These are phyloP conservation scores for Argynnis bischoffii DNA, from an alignment of 2,888 invertebrate genomes.

Conservation along the genomic window DNA sequence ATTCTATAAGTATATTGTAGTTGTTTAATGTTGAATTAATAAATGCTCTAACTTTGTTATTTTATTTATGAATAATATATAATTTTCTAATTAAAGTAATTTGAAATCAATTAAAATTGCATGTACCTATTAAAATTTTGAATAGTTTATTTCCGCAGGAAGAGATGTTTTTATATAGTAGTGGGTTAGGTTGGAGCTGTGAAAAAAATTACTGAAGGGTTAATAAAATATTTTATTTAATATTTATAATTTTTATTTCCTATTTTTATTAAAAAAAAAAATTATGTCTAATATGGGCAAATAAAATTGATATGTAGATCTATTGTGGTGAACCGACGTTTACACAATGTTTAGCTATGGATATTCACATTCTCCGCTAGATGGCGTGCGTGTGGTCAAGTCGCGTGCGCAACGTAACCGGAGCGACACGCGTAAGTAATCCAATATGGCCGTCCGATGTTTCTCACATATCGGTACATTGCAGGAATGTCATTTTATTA, in stretches of 20 bases:
- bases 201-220: no score
- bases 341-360: constrained; percentile 50
- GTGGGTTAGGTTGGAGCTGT: no score
- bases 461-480: constrained; percentile 72
- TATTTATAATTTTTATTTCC: background rate
- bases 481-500: constrained; percentile 80
- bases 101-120: no score
- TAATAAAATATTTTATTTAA: no score
- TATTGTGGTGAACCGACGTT: constrained; percentile 37
- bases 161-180: no score
- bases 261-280: background rate
- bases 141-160: no score
- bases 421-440: constrained; percentile 80
- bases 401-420: constrained; percentile 80
- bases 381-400: constrained; percentile 80
- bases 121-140: no score
- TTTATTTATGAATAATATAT: no score
- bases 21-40: no score
- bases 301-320: constrained; percentile 16
- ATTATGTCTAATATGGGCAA: background rate
- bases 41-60: no score
- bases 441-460: constrained; percentile 76
- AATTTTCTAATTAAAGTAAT: no score
- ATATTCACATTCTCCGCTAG: constrained; percentile 61
- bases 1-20: background rate